phyloP scores from a whole-genome alignment of 2,113 vertebrate genomes.

The Paradisaea rubra region DNA sequence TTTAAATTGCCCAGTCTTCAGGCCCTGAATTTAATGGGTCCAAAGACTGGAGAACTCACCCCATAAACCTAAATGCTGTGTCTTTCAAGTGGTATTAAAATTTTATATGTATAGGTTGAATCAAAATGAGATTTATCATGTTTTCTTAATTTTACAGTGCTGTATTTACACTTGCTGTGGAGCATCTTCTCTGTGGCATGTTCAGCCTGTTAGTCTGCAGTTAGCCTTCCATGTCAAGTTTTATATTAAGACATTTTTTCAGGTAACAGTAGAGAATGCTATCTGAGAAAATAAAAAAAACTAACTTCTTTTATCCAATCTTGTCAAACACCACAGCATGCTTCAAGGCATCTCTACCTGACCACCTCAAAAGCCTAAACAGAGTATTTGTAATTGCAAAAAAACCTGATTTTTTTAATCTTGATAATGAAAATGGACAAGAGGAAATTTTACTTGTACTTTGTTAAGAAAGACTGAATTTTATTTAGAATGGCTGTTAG shows the following conservation, averaged over 20 bases:
- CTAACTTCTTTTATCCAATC: not conserved
- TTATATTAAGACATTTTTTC: not conserved
- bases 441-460: not conserved
- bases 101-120: not conserved
- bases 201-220: not conserved
- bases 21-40: not conserved
- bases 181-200: not conserved
- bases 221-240: not conserved
- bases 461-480: not conserved
- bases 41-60: not conserved
- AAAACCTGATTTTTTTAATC: not conserved
- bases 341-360: not conserved
- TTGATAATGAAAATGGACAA: not conserved
- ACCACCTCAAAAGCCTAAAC: not conserved
- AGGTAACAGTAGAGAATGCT: not conserved
- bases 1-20: not conserved
- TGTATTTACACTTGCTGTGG: not conserved
- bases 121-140: not conserved
- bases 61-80: not conserved
- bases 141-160: not conserved
- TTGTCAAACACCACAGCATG: not conserved
- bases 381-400: not conserved
- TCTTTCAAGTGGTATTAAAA: not conserved
- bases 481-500: not conserved
- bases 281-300: not conserved